Conservation (phyloP, 2,888 invertebrate species). For the Drosophila nr. medialis region DNA sequence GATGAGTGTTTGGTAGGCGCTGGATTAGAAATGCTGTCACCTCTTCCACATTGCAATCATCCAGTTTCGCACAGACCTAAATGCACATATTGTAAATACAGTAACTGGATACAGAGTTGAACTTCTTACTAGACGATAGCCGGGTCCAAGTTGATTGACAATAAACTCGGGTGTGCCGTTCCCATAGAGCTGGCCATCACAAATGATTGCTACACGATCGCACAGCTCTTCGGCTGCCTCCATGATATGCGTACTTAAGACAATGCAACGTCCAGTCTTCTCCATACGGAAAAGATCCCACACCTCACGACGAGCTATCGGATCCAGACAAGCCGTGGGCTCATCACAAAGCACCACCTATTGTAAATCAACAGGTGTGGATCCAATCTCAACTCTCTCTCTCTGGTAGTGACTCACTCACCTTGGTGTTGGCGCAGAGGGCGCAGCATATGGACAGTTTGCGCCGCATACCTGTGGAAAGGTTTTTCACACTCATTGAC, state of each 20-base stretch:
- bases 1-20: constrained; percentile 87
- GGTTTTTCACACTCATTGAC: constrained; percentile 85
- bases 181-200: constrained; percentile 90
- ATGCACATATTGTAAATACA: background rate
- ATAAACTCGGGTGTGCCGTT: constrained; percentile 91
- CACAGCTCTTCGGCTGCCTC: constrained; percentile 94
- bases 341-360: constrained; percentile 89
- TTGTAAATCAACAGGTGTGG: background rate
- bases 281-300: constrained; percentile 92
- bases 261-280: constrained; percentile 90
- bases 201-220: constrained; percentile 93
- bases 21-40: constrained; percentile 87
- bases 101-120: background rate
- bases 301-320: constrained; percentile 90
- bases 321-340: constrained; percentile 93
- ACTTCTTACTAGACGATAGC: constrained; percentile 88
- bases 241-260: constrained; percentile 94
- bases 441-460: constrained; percentile 89
- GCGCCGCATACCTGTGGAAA: constrained; percentile 91
- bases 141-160: constrained; percentile 92
- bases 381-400: background rate
- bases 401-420: constrained; percentile 8
- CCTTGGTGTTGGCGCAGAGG: constrained; percentile 89
- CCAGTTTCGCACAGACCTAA: constrained; percentile 83
- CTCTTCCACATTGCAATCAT: constrained; percentile 84